phyloP scores from a whole-genome alignment of 2,797 vertebrate genomes.

The Sebastes variabilis region DNA sequence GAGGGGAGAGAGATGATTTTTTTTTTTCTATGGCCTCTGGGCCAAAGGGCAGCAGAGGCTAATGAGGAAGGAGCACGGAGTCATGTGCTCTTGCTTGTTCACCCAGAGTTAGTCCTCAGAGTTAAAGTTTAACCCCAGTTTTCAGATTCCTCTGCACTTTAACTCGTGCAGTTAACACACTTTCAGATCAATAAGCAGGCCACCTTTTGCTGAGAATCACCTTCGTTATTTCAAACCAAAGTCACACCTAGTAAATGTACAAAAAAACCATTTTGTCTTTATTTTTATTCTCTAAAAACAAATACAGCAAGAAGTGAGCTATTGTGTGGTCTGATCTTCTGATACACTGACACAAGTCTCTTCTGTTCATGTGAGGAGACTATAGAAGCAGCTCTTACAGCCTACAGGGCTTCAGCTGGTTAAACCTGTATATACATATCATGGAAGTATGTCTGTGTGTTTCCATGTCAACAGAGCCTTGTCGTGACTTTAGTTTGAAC shows the following conservation, averaged over 20 bases:
- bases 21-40: constrained; percentile 54
- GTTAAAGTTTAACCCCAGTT: constrained; percentile 80
- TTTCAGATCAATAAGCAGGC: neutral
- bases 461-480: neutral
- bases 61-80: constrained; percentile 73
- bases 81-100: constrained; percentile 66
- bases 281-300: neutral
- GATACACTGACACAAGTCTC: neutral
- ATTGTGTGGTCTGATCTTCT: neutral
- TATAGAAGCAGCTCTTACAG: neutral
- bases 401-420: constrained; percentile 1
- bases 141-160: constrained; percentile 75
- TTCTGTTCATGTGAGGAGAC: neutral
- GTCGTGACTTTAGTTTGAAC: neutral
- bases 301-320: neutral
- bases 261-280: neutral
- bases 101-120: constrained; percentile 52
- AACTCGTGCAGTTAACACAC: constrained; percentile 37
- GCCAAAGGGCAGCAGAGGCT: constrained; percentile 74
- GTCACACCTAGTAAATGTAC: neutral
- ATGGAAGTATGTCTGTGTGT: neutral
- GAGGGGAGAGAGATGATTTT: constrained; percentile 14
- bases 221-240: neutral
- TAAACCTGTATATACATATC: neutral
- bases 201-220: neutral